Conservation (phyloP, 2,113 vertebrate species). For the Rhabdornis inornatus region DNA sequence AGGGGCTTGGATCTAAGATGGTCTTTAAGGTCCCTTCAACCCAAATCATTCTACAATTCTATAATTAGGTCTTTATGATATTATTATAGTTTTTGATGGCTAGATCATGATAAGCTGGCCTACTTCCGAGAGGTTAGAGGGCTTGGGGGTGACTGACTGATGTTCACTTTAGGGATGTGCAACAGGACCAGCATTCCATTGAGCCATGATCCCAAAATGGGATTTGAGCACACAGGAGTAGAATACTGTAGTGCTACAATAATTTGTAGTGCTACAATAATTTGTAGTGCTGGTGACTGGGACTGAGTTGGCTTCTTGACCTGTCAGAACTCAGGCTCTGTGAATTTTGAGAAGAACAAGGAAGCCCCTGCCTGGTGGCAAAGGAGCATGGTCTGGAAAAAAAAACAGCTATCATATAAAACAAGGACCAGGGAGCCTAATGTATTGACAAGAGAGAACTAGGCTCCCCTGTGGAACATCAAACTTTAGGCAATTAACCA, state of each 20-base stretch:
- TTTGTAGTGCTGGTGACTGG: neutral
- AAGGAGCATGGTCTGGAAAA: neutral
- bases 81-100: neutral
- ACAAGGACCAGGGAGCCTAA: neutral
- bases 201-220: neutral
- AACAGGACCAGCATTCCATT: neutral
- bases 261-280: neutral
- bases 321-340: neutral
- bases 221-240: rapidly evolving
- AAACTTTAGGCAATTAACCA: neutral
- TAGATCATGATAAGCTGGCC: neutral
- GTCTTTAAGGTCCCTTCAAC: neutral
- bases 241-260: neutral
- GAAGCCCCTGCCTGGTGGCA: neutral
- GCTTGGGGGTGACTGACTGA: rapidly evolving
- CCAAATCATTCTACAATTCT: neutral
- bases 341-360: neutral
- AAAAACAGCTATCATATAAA: neutral
- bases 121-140: neutral
- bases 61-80: neutral
- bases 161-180: neutral
- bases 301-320: neutral
- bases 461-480: neutral
- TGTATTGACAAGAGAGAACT: neutral
- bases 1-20: neutral